phyloP scores from a whole-genome alignment of 2,113 vertebrate genomes.

The Otus sunia region DNA sequence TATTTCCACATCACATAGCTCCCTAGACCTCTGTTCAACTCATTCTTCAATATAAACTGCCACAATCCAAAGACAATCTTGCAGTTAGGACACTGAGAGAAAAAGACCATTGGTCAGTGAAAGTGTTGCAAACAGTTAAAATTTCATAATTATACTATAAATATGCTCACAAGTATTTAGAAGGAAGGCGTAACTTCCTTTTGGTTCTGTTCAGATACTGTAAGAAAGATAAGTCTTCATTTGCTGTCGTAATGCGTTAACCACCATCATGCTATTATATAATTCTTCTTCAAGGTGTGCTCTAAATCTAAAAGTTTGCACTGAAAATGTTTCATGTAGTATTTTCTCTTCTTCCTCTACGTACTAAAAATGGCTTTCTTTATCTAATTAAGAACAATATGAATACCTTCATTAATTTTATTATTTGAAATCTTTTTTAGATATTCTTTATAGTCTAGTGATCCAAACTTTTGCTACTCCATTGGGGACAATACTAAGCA shows the following conservation, averaged over 20 bases:
- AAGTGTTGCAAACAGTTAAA: background rate
- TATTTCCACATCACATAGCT: background rate
- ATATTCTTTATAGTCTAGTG: background rate
- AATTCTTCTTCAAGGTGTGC: background rate
- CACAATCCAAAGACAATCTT: background rate
- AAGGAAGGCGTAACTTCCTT: conserved; percentile 21
- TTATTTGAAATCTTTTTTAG: background rate
- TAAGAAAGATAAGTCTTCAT: background rate
- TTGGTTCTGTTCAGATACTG: background rate
- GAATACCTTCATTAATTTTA: background rate
- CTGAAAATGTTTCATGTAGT: background rate
- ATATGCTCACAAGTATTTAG: background rate
- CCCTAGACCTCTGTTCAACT: background rate
- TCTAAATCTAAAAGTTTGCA: background rate
- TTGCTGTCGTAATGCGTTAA: background rate
- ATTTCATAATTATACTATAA: background rate
- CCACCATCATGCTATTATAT: background rate
- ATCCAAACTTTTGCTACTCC: background rate
- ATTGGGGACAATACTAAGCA: background rate
- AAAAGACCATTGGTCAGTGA: background rate
- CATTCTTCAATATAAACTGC: background rate
- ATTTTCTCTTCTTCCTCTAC: background rate
- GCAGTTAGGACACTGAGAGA: background rate
- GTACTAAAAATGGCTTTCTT: background rate
- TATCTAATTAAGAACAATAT: background rate